These are phyloP conservation scores for Tipula unca DNA, from an alignment of 2,888 invertebrate genomes.

Conservation along the genomic window DNA sequence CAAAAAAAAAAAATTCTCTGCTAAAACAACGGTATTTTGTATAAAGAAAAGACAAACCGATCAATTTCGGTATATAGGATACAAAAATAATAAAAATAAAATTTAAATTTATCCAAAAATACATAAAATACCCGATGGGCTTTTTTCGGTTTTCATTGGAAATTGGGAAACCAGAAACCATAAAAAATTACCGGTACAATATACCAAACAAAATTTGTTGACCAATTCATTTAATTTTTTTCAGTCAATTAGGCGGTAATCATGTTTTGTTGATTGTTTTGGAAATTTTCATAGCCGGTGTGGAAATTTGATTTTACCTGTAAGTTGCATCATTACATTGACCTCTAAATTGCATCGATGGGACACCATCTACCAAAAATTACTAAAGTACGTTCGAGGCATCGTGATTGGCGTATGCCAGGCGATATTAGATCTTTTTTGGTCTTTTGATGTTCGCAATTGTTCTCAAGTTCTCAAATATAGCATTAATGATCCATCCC, in stretches of 20 bases:
- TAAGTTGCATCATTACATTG: no score
- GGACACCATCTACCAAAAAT: no score
- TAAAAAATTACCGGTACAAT: not conserved
- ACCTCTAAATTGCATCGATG: no score
- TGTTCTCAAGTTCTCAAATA: no score
- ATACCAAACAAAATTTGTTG: not conserved
- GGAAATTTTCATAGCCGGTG: not conserved
- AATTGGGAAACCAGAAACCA: not conserved
- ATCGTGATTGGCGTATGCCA: no score
- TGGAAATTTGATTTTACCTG: not conserved
- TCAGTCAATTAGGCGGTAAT: not conserved
- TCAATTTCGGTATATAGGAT: not conserved
- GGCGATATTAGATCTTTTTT: no score
- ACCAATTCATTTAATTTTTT: not conserved
- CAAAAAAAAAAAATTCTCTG: not conserved
- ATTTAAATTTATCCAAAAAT: not conserved
- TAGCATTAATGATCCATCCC: no score
- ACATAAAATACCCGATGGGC: not conserved
- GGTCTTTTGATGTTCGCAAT: no score
- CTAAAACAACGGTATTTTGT: not conserved
- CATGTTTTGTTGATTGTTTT: not conserved
- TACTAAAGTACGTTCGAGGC: no score
- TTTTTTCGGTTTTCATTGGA: not conserved
- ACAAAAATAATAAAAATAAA: not conserved
- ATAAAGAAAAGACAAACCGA: not conserved